Evolutionary conservation across 2,888 invertebrate genomes (phyloP), one percentile per base, ranked within the genome.

Genomic region (Eristalis tenax): DNA sequence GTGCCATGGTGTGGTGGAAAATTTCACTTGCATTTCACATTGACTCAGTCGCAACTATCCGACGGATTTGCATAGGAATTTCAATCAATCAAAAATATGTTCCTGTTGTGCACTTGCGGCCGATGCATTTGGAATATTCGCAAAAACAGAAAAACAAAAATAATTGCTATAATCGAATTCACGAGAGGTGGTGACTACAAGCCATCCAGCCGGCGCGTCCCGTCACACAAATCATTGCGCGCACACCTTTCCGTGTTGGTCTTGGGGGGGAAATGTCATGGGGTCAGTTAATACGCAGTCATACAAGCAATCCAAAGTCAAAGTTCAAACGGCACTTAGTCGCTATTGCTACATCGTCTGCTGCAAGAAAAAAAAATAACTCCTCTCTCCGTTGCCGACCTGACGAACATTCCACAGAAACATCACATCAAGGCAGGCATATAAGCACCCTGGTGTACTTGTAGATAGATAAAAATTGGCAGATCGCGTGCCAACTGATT

Each of bases 401-500:
- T 50, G 50, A 50, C 50, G 50, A 18, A 50, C 18, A 50, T 50
- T 50, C 18, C 50, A 50, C 18, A 50, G 50, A 18, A 18, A 59
- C 77, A 82, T 77, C 69, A 59, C 74, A 61, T 38, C 15, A 28
- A 43, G 69, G 4, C 18, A 15, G 18, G 68, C 35, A 32, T 56
- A 23, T 43, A 6, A 50, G 10, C 50, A 50, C 50, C 18, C 50
- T 15, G 6, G 10, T 13, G 18, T 18, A 50, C n/a, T 50, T n/a
- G 43, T 18, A 18, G 50, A 50, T 50, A 43, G 26, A 57, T 1
- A 35, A 40, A 69, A 87, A 83, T 76, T 80, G 76, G 76, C 73
- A 66, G 59, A 87, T 87, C 87, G 87, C 87, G 87, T 87, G 83
- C 83, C 79, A 87, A 68, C 63, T 87, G 87, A 87, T 87, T 87